Evolutionary conservation across 1,140 invertebrate species (phyloP).

Genomic region (Melitaea cinxia): DNA sequence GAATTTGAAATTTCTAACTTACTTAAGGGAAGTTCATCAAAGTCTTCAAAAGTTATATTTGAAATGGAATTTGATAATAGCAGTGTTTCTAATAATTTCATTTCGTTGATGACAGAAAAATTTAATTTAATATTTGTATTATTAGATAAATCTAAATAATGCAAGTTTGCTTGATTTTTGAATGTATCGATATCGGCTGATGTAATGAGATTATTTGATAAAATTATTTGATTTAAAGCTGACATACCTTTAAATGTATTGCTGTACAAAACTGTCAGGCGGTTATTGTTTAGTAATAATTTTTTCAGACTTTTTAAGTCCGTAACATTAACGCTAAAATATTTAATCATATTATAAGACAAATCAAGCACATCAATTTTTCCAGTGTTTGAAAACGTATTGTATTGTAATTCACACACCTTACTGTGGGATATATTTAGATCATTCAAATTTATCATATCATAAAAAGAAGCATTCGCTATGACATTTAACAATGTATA

Average conservation of each 20-base stretch:
- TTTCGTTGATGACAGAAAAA: conserved; percentile 21
- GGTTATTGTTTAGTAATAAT: conserved; percentile 56
- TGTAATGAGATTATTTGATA: conserved; percentile 24
- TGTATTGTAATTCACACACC: conserved; percentile 47
- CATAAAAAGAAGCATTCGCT: conserved; percentile 54
- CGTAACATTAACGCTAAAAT: conserved; percentile 48
- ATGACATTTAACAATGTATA: conserved; percentile 41
- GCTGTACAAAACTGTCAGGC: conserved; percentile 37
- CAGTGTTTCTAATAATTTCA: conserved; percentile 41
- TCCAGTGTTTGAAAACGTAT: conserved; percentile 50
- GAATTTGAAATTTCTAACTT: conserved; percentile 45
- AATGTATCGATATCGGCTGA: conserved; percentile 31
- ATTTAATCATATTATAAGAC: conserved; percentile 51
- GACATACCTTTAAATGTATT: conserved; percentile 26
- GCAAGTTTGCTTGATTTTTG: conserved; percentile 36
- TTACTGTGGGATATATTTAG: conserved; percentile 56
- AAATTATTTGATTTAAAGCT: conserved; percentile 19
- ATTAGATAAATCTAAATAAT: conserved; percentile 45
- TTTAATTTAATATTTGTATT: conserved; percentile 46
- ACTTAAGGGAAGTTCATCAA: conserved; percentile 27
- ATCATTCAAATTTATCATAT: conserved; percentile 49
- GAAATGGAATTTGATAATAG: conserved; percentile 42
- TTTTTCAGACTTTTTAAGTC: conserved; percentile 43
- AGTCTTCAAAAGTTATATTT: conserved; percentile 37
- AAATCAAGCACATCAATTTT: conserved; percentile 52